Conservation (phyloP, 2,888 invertebrate species). For the Lymantria monacha region DNA sequence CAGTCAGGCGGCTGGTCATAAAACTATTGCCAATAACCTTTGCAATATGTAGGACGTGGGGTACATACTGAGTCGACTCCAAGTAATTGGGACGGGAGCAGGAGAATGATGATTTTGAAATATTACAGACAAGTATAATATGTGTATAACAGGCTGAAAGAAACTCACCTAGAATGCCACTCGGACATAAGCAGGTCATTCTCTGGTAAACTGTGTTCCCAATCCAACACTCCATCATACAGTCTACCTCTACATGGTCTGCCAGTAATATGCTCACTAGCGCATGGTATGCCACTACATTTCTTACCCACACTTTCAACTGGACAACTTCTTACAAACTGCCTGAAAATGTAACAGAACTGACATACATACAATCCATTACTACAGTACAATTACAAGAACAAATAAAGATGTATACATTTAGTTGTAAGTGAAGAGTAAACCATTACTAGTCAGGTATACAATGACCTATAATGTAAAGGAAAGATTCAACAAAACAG, state of each 20-base stretch:
- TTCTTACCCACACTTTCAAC: constrained; percentile 92
- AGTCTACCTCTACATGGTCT: constrained; percentile 93
- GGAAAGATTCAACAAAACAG: too few species aligned
- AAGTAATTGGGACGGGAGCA: too few species aligned
- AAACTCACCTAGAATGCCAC: constrained; percentile 89
- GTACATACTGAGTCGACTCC: too few species aligned
- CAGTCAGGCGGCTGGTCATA: too few species aligned
- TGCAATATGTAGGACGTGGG: too few species aligned
- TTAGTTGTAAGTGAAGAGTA: too few species aligned
- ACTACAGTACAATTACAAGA: not conserved
- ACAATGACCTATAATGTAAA: too few species aligned
- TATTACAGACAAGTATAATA: too few species aligned
- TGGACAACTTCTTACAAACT: constrained; percentile 89
- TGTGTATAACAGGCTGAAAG: not conserved
- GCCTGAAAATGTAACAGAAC: constrained; percentile 72
- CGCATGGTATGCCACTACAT: constrained; percentile 84
- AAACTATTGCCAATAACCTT: too few species aligned
- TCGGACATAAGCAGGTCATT: constrained; percentile 92
- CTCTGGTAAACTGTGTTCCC: constrained; percentile 97
- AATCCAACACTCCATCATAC: constrained; percentile 96
- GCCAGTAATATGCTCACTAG: constrained; percentile 85
- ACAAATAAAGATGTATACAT: not conserved
- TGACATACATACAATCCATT: not conserved
- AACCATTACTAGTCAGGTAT: too few species aligned
- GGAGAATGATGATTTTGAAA: too few species aligned